Base-by-base conservation (phyloP, 2,113 vertebrate genomes). In the Murina feae region DNA sequence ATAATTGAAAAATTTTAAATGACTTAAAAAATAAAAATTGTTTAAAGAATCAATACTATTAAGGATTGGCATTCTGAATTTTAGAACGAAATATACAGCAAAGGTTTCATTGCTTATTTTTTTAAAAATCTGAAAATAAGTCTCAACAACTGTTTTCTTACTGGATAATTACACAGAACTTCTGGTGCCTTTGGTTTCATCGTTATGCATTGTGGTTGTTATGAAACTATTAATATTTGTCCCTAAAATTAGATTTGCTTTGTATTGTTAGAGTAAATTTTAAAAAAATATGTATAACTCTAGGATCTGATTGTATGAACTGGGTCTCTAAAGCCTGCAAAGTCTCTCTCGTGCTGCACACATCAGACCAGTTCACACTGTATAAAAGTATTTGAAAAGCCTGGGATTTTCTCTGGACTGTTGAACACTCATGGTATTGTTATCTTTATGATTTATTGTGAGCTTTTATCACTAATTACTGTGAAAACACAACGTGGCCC, bases 241-340 rank as follows among this genome's bases (percentile, higher is more conserved):
- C 85, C 74, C 63, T 79, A 44, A 79, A 74, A 65, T 87, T 90
- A 75, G 60, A 85, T 90, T 87, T 74, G 35, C 75, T 91, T 60
- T 91, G 44, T 83, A 79, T 80, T 95, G 95, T 91, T 75, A 86
- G 37, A 71, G 63, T 94, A 69, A 63, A 35, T 89, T 47, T 44
- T 74, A 47, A n/a, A 78, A 78, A 44, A 25, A 42, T 42, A 68
- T 21, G 18, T 37, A 11, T 63, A 28, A 51, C 53, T 28, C 60
- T 53, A 37, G 30, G 49, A 58, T 68, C 63, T 81, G 16, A 58
- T 9, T 16, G 4, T 86, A 6, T 18, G 47, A 68, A 51, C 49
- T 32, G 58, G 32, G 42, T 63, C 80, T 68, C 51, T 76, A 10
- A 51, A 53, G n/a, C 66, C 69, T 35, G n/a, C 37, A 32, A 30